Base-by-base conservation (phyloP, 92 coral and sea anemone species). In the Palythoa heliodiscus region DNA sequence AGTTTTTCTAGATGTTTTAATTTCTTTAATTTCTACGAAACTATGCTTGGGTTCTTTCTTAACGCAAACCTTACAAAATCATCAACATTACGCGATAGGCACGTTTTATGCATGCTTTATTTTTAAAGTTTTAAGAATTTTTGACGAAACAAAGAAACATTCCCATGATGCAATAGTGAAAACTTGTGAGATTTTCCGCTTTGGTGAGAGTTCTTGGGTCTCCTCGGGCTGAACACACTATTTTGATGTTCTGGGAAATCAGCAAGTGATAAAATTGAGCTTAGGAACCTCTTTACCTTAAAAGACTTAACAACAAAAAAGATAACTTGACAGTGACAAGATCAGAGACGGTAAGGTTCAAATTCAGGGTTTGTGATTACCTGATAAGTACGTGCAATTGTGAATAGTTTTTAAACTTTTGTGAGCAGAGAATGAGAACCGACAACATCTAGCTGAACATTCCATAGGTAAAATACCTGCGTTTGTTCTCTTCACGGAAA, bases 131-230 rank as follows among this genome's bases (percentile, higher is more conserved):
- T 77, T 43, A 43, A 43, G 19, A 55, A 19, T 64, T 64, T 23
- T 1, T 11, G 43, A 22, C 25, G 6, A 80, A 29, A 80, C 84
- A 80, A 80, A 80, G 58, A 43, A 20, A 63, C 13, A 16, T n/a
- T 66, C 82, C 84, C 84, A 50, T 67, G 73, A 80, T 48, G 84
- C 84, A 80, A 43, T 67, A 22, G 40, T 13, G 14, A 7, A 23
- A 20, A 8, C 9, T 80, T 68, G 48, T 43, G 50, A 40, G 73
- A 66, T 80, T 80, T 80, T 80, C 84, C 84, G 84, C 84, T 43
- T 43, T 80, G 84, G 50, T 17, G 61, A 43, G 29, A 47, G 22
- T 64, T 22, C 24, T n/a, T 64, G 64, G 37, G 20, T 0, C 66
- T 64, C 40, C 48, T 19, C 38, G 29, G 13, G 17, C 29, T n/a